These are phyloP conservation scores for Centropus unirufus DNA, from an alignment of 2,113 vertebrate species.

Conservation along the genomic window DNA sequence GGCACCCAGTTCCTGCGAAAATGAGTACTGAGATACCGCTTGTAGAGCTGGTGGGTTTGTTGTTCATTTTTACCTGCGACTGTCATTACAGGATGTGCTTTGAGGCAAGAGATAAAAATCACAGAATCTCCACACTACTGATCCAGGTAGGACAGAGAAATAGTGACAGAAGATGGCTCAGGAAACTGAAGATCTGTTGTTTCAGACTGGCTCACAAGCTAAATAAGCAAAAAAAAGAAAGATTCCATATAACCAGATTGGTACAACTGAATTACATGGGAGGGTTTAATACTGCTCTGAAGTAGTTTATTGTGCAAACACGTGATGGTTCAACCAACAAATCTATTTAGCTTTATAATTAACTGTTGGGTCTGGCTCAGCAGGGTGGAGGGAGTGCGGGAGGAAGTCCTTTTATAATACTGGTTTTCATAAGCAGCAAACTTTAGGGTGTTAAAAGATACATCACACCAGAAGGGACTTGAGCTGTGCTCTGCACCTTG, in stretches of 20 bases:
- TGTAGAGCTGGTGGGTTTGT: background rate
- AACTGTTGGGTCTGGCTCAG: background rate
- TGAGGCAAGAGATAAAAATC: background rate
- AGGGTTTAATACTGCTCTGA: background rate
- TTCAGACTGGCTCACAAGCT: background rate
- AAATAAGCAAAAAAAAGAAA: background rate
- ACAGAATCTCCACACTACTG: background rate
- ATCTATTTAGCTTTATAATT: constrained; percentile 23
- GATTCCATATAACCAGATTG: background rate
- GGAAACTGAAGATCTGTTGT: background rate
- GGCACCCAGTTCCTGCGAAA: background rate
- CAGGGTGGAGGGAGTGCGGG: no score
- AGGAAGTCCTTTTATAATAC: background rate
- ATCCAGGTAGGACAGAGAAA: background rate
- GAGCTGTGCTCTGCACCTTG: constrained; percentile 13
- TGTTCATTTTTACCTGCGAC: background rate
- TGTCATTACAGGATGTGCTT: background rate
- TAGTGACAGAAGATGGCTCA: background rate
- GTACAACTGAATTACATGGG: background rate
- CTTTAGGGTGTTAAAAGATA: background rate
- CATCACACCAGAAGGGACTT: background rate
- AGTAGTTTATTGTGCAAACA: background rate
- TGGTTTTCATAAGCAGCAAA: constrained; percentile 38
- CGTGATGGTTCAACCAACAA: background rate
- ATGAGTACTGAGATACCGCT: background rate